Conservation (phyloP, 2,888 invertebrate genomes). For the Argyresthia goedartella region DNA sequence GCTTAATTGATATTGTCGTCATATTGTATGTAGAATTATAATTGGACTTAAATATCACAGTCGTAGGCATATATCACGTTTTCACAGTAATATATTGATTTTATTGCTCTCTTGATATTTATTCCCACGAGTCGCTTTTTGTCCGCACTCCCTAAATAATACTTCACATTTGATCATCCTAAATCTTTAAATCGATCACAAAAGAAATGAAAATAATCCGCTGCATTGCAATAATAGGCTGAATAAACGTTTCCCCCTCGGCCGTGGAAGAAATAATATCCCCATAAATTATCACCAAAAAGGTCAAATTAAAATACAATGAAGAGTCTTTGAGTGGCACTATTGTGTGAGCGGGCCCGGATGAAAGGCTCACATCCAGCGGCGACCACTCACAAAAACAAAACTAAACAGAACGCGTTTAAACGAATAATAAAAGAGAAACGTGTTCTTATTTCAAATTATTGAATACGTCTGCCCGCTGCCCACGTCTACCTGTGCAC, state of each 20-base stretch:
- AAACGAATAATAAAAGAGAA: slow-evolving; percentile 69
- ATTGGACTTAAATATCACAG: not conserved
- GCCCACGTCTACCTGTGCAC: slow-evolving; percentile 61
- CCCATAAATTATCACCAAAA: slow-evolving; percentile 70
- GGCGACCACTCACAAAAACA: slow-evolving; percentile 58
- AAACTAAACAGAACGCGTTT: slow-evolving; percentile 68
- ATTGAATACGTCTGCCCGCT: slow-evolving; percentile 62
- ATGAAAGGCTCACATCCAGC: slow-evolving; percentile 64
- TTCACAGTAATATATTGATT: no score
- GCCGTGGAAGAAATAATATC: slow-evolving; percentile 40
- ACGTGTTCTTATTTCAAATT: slow-evolving; percentile 67
- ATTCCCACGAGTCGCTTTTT: slow-evolving; percentile 3
- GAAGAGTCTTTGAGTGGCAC: slow-evolving; percentile 70
- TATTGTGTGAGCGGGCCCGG: slow-evolving; percentile 63
- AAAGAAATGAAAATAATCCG: slow-evolving; percentile 54
- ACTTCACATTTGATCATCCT: slow-evolving; percentile 24
- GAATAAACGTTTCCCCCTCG: slow-evolving; percentile 58
- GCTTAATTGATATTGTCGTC: slow-evolving; percentile 4
- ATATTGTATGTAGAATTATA: slow-evolving; percentile 19
- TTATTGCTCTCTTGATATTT: no score
- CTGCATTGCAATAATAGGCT: slow-evolving; percentile 46
- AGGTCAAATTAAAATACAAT: slow-evolving; percentile 72
- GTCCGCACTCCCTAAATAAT: slow-evolving; percentile 5
- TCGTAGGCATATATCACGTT: no score
- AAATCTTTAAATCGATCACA: slow-evolving; percentile 43